Conservation (phyloP, 2,888 invertebrate species). For the Criorhina ranunculi region DNA sequence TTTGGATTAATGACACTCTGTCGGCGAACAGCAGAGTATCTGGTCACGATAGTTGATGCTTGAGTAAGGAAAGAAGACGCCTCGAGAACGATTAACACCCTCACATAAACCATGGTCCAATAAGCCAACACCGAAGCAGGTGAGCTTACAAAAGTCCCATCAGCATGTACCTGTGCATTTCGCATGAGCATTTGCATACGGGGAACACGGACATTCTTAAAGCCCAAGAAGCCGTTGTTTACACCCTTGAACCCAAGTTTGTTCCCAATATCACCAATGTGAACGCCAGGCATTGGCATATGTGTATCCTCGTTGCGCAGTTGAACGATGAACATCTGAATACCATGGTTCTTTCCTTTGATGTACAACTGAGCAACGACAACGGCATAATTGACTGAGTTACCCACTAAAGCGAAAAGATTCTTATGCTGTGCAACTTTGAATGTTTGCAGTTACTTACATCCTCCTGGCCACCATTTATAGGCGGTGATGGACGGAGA, state of each 20-base stretch:
- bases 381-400: constrained; percentile 95
- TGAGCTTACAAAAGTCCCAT: constrained; percentile 94
- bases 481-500: constrained; percentile 94
- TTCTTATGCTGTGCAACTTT: no score
- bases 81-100: constrained; percentile 92
- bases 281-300: constrained; percentile 92
- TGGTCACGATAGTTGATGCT: constrained; percentile 93
- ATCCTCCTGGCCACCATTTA: constrained; percentile 98
- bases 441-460: constrained; percentile 87
- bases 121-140: constrained; percentile 93
- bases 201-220: constrained; percentile 94
- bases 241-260: constrained; percentile 95
- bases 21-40: constrained; percentile 95
- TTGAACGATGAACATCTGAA: constrained; percentile 97
- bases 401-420: constrained; percentile 91
- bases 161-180: constrained; percentile 95
- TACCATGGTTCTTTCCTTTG: constrained; percentile 91
- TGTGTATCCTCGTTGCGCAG: constrained; percentile 95
- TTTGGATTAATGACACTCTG: constrained; percentile 93
- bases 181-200: constrained; percentile 96
- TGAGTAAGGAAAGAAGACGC: constrained; percentile 89
- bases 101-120: constrained; percentile 94
- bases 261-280: constrained; percentile 96
- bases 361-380: constrained; percentile 96
- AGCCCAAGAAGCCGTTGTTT: constrained; percentile 96